Evolutionary conservation across 2,797 vertebrate species (phyloP).

Genomic region (Gobio occitaniae): DNA sequence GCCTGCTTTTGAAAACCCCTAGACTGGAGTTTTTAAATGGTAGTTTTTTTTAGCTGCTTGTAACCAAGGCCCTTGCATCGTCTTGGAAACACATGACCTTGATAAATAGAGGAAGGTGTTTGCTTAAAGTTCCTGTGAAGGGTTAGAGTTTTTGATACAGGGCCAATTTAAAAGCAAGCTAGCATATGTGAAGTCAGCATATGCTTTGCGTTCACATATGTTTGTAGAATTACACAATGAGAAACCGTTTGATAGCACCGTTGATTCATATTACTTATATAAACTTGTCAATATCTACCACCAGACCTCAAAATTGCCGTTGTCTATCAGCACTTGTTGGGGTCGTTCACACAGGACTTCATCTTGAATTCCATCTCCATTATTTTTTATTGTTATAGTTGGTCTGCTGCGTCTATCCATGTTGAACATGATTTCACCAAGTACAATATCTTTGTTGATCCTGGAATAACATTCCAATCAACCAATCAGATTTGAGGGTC

Average conservation of each 20-base stretch:
- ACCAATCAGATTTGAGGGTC: no score
- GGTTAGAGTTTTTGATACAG: neutral
- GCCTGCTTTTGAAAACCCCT: slow-evolving; percentile 66
- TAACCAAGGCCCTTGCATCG: slow-evolving; percentile 30
- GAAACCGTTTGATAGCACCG: neutral
- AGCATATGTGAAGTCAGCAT: neutral
- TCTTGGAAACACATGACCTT: slow-evolving; percentile 61
- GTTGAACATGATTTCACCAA: no score
- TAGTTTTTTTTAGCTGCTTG: slow-evolving; percentile 38
- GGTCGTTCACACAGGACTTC: slow-evolving; percentile 11
- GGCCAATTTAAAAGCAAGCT: neutral
- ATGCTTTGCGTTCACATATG: neutral
- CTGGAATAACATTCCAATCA: no score
- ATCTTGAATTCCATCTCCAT: neutral
- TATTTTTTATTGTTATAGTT: neutral
- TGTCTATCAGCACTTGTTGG: neutral
- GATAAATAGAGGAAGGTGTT: slow-evolving; percentile 7
- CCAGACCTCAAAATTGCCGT: neutral
- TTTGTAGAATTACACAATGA: neutral
- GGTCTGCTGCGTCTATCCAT: no score
- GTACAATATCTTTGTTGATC: no score
- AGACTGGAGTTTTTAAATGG: slow-evolving; percentile 48
- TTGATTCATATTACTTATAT: neutral
- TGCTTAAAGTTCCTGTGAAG: neutral
- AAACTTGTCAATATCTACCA: neutral